Base-by-base conservation (phyloP, 2,888 invertebrate species). In the Papilio demoleus region DNA sequence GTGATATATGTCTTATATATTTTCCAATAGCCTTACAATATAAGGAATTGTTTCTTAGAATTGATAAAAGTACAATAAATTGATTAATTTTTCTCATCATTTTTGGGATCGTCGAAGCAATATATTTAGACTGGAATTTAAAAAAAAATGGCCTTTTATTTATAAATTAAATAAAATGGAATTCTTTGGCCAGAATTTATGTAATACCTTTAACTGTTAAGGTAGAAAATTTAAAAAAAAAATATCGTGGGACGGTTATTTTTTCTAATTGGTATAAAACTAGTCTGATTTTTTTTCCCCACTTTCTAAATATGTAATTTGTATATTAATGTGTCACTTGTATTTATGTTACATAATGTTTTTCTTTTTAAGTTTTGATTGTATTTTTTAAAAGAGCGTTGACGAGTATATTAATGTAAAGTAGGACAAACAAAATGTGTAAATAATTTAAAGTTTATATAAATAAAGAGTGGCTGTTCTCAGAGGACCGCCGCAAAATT, bases 401-500 rank as follows among this genome's bases (percentile, higher is more conserved):
- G 90, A 88, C 84, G 80, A 88, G 78, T 81, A 88, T 90, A 88
- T 87, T 90, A 90, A 89, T 92, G 92, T 91, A 91, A 92, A 91
- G 92, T 92, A 92, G 92, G 85, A 79, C 76, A 85, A 87, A 84
- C 85, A 83, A 89, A 92, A 90, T 88, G 84, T 92, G 92, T 91
- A 92, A 88, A 92, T 92, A 92, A 90, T 87, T 91, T 92, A 92
- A 92, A 92, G 92, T 92, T 92, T 92, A 92, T 92, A 90, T 88
- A 90, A 89, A 92, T 92, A 92, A 92, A 92, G 83, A 85, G 86
- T 83, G 87, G 86, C 77, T 84, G 83, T 90, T 88, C 92, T 92
- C 86, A 81, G 87, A 92, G 92, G 78, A 86, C 84, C 76, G 77
- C 86, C 80, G 82, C 88, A 83, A 85, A 75, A 73, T 74, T 70